Conservation (phyloP, 1,140 invertebrate genomes). For the Drosophila trapezifrons region DNA sequence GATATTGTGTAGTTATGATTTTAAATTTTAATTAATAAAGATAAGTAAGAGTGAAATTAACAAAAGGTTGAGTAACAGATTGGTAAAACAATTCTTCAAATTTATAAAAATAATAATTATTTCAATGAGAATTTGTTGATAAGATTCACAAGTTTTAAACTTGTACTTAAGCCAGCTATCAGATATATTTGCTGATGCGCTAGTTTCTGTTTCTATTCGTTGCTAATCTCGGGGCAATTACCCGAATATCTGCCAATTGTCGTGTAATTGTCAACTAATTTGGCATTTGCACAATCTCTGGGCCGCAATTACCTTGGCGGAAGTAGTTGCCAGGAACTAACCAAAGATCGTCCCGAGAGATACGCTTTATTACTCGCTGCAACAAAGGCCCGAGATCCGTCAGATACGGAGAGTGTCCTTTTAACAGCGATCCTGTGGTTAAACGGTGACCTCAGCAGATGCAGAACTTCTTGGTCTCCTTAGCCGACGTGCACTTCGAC, state of each 20-base stretch:
- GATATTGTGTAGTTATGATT: no score
- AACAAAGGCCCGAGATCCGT: conserved; percentile 55
- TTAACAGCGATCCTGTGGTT: conserved; percentile 26
- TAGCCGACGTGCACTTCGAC: conserved; percentile 85
- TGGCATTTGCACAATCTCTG: conserved; percentile 38
- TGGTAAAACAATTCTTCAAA: neutral
- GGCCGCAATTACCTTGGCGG: conserved; percentile 36
- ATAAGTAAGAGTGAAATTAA: no score
- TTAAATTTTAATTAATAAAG: no score
- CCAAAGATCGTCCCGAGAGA: conserved; percentile 47
- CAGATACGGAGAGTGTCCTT: conserved; percentile 29
- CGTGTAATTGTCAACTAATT: conserved; percentile 74
- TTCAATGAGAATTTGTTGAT: neutral
- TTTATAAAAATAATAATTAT: neutral
- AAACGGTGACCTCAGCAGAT: conserved; percentile 69
- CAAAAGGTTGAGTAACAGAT: neutral
- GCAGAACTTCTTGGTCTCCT: conserved; percentile 86
- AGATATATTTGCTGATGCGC: neutral
- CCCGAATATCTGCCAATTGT: conserved; percentile 37
- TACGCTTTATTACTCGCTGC: conserved; percentile 2
- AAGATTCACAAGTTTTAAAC: neutral
- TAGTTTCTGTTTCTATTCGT: neutral
- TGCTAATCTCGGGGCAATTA: conserved; percentile 22
- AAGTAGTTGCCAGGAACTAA: conserved; percentile 32
- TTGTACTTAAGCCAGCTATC: neutral